Evolutionary conservation across 2,888 invertebrate species (phyloP), one percentile per base, ranked within the genome.

Genomic region (Carpatolechia fugitivella): DNA sequence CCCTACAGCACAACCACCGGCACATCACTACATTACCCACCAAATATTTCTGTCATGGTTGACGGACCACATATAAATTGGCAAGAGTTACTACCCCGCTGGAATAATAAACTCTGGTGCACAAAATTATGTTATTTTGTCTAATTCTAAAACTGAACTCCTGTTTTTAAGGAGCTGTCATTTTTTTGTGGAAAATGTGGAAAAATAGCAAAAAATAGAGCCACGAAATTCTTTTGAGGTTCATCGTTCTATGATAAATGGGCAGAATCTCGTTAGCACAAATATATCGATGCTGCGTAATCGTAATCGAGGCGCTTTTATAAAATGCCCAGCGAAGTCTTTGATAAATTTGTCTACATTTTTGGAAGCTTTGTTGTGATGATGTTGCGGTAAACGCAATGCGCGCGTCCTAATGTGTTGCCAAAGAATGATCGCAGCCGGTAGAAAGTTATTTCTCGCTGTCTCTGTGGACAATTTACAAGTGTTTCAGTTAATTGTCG

Each of bases 401-500:
- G 55, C 58, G 68, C 71, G 61, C 61, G 64, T 69, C 63, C 60
- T 51, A 64, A 69, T 65, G 24, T 38, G 74, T 71, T 82, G 81
- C 80, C 82, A 82, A 76, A 71, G 62, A 61, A 57, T 58, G 61
- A 60, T 52, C 57, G 58, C 13, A 62, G 59, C 56, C 59, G 55
- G 48, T 63, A 60, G 75, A 80, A 81, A 78, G 80, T 77, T 76
- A 78, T 80, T 80, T 80, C 70, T 64, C 69, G 69, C 74, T 76
- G 78, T 78, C 77, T 77, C 76, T 68, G 70, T 70, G 78, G 77
- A 78, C 76, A 75, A 75, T 80, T 77, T 74, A 79, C 79, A 82
- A 82, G 75, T 79, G 79, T 79, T 78, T 74, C 74, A 69, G 72
- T 75, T 80, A 78, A 79, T 79, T 78, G 77, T 76, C 68, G 71